These are phyloP conservation scores for Heliconius aoede DNA, from an alignment of 2,888 invertebrate genomes.

Conservation along the genomic window DNA sequence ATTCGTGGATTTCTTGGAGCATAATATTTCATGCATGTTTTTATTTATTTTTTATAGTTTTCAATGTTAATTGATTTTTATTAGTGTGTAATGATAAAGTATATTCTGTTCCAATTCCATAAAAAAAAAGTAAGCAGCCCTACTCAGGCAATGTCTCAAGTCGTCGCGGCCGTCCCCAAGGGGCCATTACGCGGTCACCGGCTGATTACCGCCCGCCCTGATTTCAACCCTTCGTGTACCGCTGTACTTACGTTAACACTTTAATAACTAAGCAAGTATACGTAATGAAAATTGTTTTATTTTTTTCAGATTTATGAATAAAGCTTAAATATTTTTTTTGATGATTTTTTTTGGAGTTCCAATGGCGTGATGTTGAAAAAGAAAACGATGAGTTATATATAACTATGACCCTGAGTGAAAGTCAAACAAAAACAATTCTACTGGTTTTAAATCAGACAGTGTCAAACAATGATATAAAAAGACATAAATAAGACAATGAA, in stretches of 20 bases:
- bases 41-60: too few species aligned
- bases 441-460: too few species aligned
- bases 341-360: too few species aligned
- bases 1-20: too few species aligned
- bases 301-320: too few species aligned
- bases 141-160: constrained; percentile 61
- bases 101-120: background rate
- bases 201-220: constrained; percentile 81
- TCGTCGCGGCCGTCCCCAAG: constrained; percentile 69
- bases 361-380: too few species aligned
- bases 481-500: background rate
- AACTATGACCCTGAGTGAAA: too few species aligned
- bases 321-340: too few species aligned
- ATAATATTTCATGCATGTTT: too few species aligned
- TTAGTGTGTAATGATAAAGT: background rate
- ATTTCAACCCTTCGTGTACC: constrained; percentile 73
- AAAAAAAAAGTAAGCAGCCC: constrained; percentile 20
- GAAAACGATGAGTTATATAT: too few species aligned
- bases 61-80: background rate
- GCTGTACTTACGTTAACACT: constrained; percentile 50
- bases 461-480: background rate
- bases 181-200: constrained; percentile 82
- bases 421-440: too few species aligned
- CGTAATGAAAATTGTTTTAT: constrained; percentile 11
- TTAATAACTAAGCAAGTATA: constrained; percentile 36